Percentiles rank a stretch among this genome's conserved stretches.
phyloP scores from a whole-genome alignment of 2,113 vertebrate genomes.

The Phylloscopus trochilus region DNA sequence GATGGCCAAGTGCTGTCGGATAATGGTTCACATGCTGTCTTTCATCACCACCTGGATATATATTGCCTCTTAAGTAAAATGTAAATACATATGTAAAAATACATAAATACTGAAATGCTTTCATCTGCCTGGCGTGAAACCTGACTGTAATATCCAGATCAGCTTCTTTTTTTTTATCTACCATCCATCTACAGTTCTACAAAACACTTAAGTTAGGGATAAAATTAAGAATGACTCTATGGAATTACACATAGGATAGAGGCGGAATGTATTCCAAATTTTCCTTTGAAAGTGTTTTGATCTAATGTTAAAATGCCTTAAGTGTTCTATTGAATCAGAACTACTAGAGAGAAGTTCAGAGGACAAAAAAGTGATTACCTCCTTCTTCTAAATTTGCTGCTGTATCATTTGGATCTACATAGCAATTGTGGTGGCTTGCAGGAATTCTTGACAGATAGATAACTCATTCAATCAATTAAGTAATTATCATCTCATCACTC shows the following conservation, averaged over 20 bases:
- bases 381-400: neutral
- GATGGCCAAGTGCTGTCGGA: conserved; percentile 2
- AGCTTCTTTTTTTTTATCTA: neutral
- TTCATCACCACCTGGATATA: conserved; percentile 29
- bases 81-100: neutral
- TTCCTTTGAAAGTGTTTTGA: neutral
- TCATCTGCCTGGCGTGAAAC: neutral
- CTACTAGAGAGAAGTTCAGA: neutral
- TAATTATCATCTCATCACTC: neutral
- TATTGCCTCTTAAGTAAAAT: conserved; percentile 7
- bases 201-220: neutral
- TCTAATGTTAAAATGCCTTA: neutral
- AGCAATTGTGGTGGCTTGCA: neutral
- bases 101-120: neutral
- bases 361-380: neutral
- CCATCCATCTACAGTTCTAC: neutral
- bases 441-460: neutral
- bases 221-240: neutral
- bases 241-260: neutral
- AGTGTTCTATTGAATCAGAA: neutral
- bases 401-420: neutral
- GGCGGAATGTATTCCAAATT: neutral
- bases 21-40: conserved; percentile 1
- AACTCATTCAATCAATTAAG: neutral
- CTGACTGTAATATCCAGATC: neutral